Conservation (phyloP, 2,113 vertebrate species). For the Mustela lutreola region DNA sequence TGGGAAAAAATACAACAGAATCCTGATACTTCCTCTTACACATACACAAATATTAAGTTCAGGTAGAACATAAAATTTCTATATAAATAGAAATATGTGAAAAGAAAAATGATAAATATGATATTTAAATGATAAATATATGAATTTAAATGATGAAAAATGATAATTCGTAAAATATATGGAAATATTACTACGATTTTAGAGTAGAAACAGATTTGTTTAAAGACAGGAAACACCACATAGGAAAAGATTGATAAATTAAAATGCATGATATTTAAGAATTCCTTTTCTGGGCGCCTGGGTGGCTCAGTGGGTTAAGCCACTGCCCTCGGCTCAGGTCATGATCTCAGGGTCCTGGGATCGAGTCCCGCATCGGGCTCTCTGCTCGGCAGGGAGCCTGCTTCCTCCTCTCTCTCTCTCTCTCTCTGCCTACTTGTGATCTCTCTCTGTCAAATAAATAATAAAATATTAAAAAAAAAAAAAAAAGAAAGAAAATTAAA, state of each 20-base stretch:
- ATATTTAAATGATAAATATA: too few relatives aligned
- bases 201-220: constrained; percentile 18
- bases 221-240: constrained; percentile 27
- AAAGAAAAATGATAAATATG: constrained; percentile 13
- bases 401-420: too few relatives aligned
- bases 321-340: too few relatives aligned
- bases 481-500: too few relatives aligned
- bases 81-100: not conserved
- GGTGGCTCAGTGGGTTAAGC: too few relatives aligned
- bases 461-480: too few relatives aligned
- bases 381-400: too few relatives aligned
- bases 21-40: not conserved
- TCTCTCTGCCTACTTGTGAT: too few relatives aligned
- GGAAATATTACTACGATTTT: not conserved
- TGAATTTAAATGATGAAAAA: not conserved
- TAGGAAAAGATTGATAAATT: constrained; percentile 37
- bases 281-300: constrained; percentile 2
- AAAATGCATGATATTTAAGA: constrained; percentile 45
- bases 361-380: too few relatives aligned
- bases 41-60: constrained; percentile 11
- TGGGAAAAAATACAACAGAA: not conserved
- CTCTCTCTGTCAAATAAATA: too few relatives aligned
- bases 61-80: not conserved
- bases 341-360: too few relatives aligned
- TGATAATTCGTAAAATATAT: not conserved